phyloP scores from a whole-genome alignment of 2,888 invertebrate species.

The Apodemia mormo region DNA sequence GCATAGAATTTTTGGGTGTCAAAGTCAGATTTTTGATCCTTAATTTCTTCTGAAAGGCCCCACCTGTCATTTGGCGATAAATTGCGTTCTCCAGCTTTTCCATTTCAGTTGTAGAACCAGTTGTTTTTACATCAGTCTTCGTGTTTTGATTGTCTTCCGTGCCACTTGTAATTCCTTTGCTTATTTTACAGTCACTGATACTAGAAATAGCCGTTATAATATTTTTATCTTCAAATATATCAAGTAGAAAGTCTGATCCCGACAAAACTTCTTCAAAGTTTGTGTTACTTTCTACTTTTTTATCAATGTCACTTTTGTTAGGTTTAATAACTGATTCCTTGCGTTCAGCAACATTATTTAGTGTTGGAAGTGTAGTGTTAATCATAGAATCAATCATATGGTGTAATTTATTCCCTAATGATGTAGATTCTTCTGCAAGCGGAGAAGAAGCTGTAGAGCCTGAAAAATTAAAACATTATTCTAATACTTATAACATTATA shows the following conservation, averaged over 20 bases:
- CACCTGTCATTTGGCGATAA: slow-evolving; percentile 48
- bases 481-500: too few species aligned
- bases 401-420: slow-evolving; percentile 53
- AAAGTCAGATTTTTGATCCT: slow-evolving; percentile 58
- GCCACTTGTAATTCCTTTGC: not conserved
- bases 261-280: slow-evolving; percentile 42
- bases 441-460: slow-evolving; percentile 49
- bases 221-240: slow-evolving; percentile 53
- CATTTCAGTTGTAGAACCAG: slow-evolving; percentile 46
- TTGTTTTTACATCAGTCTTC: slow-evolving; percentile 25
- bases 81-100: slow-evolving; percentile 53
- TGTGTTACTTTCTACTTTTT: slow-evolving; percentile 34
- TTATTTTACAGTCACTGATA: slow-evolving; percentile 28
- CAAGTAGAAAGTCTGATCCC: slow-evolving; percentile 50
- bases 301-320: slow-evolving; percentile 35
- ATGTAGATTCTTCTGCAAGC: slow-evolving; percentile 46
- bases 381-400: slow-evolving; percentile 51
- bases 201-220: slow-evolving; percentile 52
- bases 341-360: slow-evolving; percentile 46
- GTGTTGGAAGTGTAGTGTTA: slow-evolving; percentile 37
- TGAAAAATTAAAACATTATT: slow-evolving; percentile 30
- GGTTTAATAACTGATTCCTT: slow-evolving; percentile 42
- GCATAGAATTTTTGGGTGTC: slow-evolving; percentile 59
- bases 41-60: slow-evolving; percentile 55
- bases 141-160: slow-evolving; percentile 31